Percentiles rank a stretch among this genome's conserved stretches.
phyloP scores from a whole-genome alignment of 2,113 vertebrate species.

The Mastomys natalensis region DNA sequence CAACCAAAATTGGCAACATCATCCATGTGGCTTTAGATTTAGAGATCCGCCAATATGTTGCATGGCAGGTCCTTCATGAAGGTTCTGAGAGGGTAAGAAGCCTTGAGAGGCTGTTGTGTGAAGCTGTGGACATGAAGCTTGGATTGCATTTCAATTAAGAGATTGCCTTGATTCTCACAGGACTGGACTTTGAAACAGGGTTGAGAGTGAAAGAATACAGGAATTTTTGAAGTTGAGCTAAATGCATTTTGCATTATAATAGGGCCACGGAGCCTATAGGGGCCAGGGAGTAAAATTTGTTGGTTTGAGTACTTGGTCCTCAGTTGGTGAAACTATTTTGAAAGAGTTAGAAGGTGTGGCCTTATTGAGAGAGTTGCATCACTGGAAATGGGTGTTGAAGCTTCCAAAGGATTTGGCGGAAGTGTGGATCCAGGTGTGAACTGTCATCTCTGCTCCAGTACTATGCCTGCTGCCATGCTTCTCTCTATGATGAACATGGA shows the following conservation, averaged over 20 bases:
- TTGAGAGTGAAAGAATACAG: background rate
- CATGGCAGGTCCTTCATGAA: background rate
- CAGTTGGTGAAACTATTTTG: background rate
- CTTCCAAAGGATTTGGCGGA: background rate
- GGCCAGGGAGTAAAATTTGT: background rate
- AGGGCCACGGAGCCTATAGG: background rate
- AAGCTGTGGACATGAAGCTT: background rate
- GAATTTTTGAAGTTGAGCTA: background rate
- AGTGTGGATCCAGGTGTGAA: background rate
- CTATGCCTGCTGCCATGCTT: background rate
- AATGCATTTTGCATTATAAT: background rate
- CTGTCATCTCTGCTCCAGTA: background rate
- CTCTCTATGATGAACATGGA: background rate
- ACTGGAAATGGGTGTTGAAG: background rate
- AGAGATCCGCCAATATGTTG: background rate
- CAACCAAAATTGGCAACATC: background rate
- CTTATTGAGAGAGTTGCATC: background rate
- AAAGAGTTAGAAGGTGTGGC: background rate
- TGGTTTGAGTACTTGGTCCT: background rate
- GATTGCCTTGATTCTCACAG: background rate
- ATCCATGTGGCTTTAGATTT: background rate
- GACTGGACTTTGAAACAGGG: background rate
- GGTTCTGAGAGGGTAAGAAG: background rate
- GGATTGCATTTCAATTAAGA: background rate
- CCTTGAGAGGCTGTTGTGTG: background rate